Percentiles rank a stretch among this genome's conserved stretches.
Evolutionary conservation across 2,888 invertebrate species (phyloP).

Genomic region (Cephus nigrinus): DNA sequence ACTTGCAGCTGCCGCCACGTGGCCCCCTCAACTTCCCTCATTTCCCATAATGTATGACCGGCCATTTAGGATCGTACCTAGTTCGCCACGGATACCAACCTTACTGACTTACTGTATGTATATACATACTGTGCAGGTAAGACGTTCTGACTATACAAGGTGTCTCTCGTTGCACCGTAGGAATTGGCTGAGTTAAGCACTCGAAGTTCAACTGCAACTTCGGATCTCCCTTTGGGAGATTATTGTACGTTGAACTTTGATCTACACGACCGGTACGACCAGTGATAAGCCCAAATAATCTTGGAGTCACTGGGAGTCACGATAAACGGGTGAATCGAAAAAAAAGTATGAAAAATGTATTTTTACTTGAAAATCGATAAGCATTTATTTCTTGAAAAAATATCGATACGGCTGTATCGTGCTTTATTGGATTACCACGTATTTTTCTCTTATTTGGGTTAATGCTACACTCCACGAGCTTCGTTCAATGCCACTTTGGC

Average conservation of each 20-base stretch:
- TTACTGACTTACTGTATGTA: slow-evolving; percentile 23
- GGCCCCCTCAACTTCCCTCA: slow-evolving; percentile 60
- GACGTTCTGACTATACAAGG: slow-evolving; percentile 40
- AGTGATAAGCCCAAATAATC: too few species aligned
- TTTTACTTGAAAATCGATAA: background rate
- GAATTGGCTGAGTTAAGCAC: slow-evolving; percentile 41
- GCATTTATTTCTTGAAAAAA: background rate
- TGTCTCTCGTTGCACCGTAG: slow-evolving; percentile 46
- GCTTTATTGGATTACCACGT: background rate
- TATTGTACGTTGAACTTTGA: background rate
- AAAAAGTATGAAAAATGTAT: background rate
- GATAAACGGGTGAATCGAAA: background rate
- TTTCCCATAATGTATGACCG: slow-evolving; percentile 62
- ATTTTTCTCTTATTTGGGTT: background rate
- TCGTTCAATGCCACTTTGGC: background rate
- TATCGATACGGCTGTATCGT: background rate
- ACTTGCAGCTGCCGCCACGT: slow-evolving; percentile 58
- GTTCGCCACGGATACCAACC: background rate
- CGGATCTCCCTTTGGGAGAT: background rate
- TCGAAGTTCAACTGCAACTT: background rate
- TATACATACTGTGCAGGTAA: slow-evolving; percentile 40
- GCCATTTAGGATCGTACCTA: slow-evolving; percentile 55
- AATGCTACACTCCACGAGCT: background rate
- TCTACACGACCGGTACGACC: background rate
- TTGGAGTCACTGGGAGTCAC: too few species aligned